Evolutionary conservation across 2,113 vertebrate genomes (phyloP).

Genomic region (Nettapus auritus): DNA sequence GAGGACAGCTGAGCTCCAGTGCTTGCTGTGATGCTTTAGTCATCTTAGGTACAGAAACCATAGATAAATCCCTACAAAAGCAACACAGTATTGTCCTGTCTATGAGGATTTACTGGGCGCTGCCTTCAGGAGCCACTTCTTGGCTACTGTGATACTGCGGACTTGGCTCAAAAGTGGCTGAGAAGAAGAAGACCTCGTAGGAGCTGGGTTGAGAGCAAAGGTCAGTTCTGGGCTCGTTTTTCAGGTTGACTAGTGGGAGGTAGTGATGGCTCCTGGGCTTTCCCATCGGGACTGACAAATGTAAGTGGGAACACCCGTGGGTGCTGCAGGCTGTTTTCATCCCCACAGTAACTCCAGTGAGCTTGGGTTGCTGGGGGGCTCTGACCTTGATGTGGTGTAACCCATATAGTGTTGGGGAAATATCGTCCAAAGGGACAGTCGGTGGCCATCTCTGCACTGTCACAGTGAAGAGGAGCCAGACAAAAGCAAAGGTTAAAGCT

Average conservation of each 20-base stretch:
- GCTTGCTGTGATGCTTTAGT: neutral
- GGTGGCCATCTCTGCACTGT: neutral
- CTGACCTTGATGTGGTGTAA: neutral
- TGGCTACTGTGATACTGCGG: neutral
- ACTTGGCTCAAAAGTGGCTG: neutral
- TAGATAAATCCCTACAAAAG: neutral
- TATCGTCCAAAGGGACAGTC: neutral
- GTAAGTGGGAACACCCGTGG: neutral
- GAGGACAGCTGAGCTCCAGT: neutral
- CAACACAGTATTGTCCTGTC: neutral
- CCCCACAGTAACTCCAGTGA: neutral
- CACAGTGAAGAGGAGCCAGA: neutral
- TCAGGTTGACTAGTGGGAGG: accelerated
- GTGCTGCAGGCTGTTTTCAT: neutral
- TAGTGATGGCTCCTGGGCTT: neutral
- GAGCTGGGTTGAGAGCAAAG: neutral
- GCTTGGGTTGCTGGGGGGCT: neutral
- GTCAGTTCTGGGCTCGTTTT: neutral
- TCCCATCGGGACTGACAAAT: neutral
- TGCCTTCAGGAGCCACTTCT: neutral
- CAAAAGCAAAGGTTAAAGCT: neutral
- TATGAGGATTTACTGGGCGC: neutral
- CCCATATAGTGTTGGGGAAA: accelerated
- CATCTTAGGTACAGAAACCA: neutral
- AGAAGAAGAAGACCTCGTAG: neutral